Evolutionary conservation across 2,888 invertebrate genomes (phyloP), one percentile per base, ranked within the genome.

Genomic region (Caenorhabditis imperialis): DNA sequence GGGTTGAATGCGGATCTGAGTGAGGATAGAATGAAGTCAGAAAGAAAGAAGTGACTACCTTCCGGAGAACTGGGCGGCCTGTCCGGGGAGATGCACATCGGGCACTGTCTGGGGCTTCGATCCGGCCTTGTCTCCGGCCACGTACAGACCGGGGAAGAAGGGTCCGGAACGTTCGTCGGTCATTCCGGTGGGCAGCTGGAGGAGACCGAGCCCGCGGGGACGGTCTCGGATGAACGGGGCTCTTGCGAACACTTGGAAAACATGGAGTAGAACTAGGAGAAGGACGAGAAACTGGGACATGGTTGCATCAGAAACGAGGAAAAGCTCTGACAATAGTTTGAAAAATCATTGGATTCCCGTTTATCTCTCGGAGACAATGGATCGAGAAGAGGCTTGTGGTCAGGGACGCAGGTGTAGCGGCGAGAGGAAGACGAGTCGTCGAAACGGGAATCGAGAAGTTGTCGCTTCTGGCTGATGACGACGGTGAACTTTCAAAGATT

Each of bases 121-220:
- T 4, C 82, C 83, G 0, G 84, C 81, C 71, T 84, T 84, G 54
- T 84, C 80, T 63, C 84, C 84, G 12, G 84, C 84, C 54, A 84
- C 81, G 57, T 83, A 83, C 5, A 84, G 63, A 40, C 81, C 80
- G 3, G 84, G 84, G 51, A 84, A 82, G 65, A 84, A 83, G 8
- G 81, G 82, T 6, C 81, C 82, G 1, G 84, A 82, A n/a, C 84
- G 75, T 60, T 84, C 84, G 45, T 84, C 84, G 4, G 84, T 82
- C 81, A 84, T 82, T 54, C 84, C 84, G 20, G 84, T 84, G 0
- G 84, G 84, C 33, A 84, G 45, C 44, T 83, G 82, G 1, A 84
- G 65, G 6, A 84, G 69, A 20, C 84, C 84, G 0, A 84, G 55
- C 20, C 84, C 84, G 14, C 84, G 58, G 5, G 84, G 84, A 12